These are phyloP conservation scores for Chrysoperla carnea DNA, from an alignment of 1,140 invertebrate genomes.

Conservation along the genomic window DNA sequence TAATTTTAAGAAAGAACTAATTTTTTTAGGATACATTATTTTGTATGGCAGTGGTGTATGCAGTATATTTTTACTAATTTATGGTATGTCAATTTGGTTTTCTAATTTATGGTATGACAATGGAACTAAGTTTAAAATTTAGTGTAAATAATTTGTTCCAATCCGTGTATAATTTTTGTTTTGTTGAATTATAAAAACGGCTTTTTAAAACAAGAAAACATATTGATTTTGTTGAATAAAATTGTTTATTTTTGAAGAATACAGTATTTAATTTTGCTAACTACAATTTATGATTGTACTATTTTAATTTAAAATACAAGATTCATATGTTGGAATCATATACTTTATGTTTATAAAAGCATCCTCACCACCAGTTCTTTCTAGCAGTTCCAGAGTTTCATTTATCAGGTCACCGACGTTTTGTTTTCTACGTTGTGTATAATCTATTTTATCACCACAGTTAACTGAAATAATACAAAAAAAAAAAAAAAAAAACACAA, in stretches of 20 bases:
- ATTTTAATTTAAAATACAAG: slow-evolving; percentile 65
- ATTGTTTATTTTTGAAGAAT: background rate
- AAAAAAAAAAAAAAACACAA: no score
- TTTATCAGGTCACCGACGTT: slow-evolving; percentile 81
- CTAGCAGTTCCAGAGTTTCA: slow-evolving; percentile 79
- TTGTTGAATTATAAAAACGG: no score
- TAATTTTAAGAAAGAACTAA: no score
- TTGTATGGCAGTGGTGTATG: slow-evolving; percentile 14
- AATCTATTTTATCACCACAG: slow-evolving; percentile 39
- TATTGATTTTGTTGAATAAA: no score
- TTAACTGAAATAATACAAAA: slow-evolving; percentile 25
- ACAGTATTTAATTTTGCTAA: background rate
- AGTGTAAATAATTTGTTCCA: background rate
- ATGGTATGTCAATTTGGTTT: slow-evolving; percentile 4
- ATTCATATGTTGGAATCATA: slow-evolving; percentile 92
- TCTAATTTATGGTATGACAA: slow-evolving; percentile 6
- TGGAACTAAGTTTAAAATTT: background rate
- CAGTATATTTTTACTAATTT: slow-evolving; percentile 14
- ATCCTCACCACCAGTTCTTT: slow-evolving; percentile 77
- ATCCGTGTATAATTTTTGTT: background rate
- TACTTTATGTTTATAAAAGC: slow-evolving; percentile 96
- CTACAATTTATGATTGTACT: no score
- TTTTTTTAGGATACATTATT: slow-evolving; percentile 12
- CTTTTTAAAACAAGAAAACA: no score
- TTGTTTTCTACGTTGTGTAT: slow-evolving; percentile 45